These are phyloP conservation scores for Vannuccia rotundouncinata DNA, from an alignment of 2,888 invertebrate genomes.

Conservation along the genomic window DNA sequence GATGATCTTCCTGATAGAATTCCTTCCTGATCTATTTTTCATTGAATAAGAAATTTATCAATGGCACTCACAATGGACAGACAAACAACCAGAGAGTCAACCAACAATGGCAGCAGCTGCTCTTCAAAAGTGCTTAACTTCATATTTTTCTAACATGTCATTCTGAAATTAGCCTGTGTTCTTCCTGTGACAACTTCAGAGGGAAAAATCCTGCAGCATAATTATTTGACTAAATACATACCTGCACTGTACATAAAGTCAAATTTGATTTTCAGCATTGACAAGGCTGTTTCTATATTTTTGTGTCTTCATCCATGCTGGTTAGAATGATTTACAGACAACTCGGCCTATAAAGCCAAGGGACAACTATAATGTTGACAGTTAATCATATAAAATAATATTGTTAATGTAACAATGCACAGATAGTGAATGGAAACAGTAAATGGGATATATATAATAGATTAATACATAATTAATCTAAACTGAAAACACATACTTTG, in stretches of 20 bases:
- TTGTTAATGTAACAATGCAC: no score
- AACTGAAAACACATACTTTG: no score
- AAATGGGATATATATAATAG: no score
- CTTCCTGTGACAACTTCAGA: not conserved
- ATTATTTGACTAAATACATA: not conserved
- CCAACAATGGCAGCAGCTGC: not conserved
- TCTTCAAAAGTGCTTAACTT: not conserved
- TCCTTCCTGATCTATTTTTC: no score
- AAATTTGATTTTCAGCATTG: not conserved
- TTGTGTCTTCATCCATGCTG: not conserved
- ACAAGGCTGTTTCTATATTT: not conserved
- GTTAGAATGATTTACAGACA: no score
- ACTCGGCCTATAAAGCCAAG: no score
- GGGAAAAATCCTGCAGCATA: not conserved
- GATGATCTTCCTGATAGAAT: no score
- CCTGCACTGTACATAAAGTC: not conserved
- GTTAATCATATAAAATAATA: no score
- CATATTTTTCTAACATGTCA: not conserved
- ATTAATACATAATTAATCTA: no score
- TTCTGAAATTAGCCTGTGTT: not conserved
- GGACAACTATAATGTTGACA: no score
- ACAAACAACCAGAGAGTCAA: not conserved
- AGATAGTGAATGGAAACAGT: no score
- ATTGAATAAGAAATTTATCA: not conserved
- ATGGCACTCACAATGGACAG: not conserved